Percentiles rank a stretch among this genome's conserved stretches.
These are phyloP conservation scores for Mizuhopecten yessoensis DNA, from an alignment of 1,140 invertebrate species.

Conservation along the genomic window DNA sequence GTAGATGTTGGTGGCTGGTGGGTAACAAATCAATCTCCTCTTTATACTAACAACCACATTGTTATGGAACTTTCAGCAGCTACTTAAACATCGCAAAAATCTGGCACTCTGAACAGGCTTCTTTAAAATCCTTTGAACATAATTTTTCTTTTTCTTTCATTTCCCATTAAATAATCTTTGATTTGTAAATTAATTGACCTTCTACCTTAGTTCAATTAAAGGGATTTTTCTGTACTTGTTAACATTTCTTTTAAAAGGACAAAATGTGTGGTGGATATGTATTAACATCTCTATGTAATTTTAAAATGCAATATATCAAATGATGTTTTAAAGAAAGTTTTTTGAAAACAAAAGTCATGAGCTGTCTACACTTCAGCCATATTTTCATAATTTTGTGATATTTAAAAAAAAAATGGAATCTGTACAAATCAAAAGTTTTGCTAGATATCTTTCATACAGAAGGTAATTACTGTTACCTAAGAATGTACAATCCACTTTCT, in stretches of 20 bases:
- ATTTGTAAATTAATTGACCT: background rate
- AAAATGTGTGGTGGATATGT: background rate
- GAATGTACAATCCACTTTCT: background rate
- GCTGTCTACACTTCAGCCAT: background rate
- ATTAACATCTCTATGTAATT: background rate
- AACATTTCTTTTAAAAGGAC: background rate
- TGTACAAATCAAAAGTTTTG: no score
- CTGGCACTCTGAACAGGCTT: background rate
- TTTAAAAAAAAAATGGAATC: background rate
- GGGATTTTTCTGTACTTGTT: background rate
- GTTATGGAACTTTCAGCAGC: background rate
- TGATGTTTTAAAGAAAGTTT: background rate
- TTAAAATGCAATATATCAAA: background rate
- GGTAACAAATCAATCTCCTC: background rate
- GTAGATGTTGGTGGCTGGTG: background rate
- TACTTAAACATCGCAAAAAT: background rate
- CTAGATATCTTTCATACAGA: no score
- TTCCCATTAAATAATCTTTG: background rate
- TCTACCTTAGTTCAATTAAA: background rate
- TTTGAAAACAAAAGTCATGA: background rate
- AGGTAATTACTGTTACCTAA: no score
- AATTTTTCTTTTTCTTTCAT: no score
- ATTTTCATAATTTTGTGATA: background rate
- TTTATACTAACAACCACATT: background rate
- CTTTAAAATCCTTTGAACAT: background rate